Percentiles rank a stretch among this genome's conserved stretches.
Conservation (phyloP, 2,113 vertebrate genomes). For the Ramphastos sulfuratus region DNA sequence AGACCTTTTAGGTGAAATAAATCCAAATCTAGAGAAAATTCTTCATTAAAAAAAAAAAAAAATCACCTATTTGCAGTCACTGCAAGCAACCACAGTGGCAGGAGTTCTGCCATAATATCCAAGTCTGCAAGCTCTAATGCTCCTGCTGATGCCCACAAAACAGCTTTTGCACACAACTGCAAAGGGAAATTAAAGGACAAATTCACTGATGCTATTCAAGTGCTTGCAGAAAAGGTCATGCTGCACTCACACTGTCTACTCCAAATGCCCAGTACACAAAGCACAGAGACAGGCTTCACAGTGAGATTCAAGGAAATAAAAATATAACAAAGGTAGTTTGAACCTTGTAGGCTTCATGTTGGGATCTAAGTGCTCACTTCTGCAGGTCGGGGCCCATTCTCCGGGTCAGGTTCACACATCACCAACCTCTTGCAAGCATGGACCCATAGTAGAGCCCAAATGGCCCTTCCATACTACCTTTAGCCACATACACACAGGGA, state of each 20-base stretch:
- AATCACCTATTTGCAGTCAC: neutral
- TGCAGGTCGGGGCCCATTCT: neutral
- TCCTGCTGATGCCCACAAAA: neutral
- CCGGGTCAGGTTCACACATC: neutral
- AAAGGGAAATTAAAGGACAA: neutral
- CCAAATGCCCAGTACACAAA: neutral
- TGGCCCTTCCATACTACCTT: neutral
- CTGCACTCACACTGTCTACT: neutral
- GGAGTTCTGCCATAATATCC: neutral
- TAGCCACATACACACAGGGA: neutral
- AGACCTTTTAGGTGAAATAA: neutral
- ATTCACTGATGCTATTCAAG: neutral
- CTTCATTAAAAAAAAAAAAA: neutral
- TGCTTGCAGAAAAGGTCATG: neutral
- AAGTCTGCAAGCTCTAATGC: neutral
- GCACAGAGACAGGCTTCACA: rapidly evolving
- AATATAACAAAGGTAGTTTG: neutral
- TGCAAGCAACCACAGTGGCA: neutral
- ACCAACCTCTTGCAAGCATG: rapidly evolving
- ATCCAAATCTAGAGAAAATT: neutral
- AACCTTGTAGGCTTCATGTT: too few relatives aligned
- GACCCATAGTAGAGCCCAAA: neutral
- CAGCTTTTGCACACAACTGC: neutral
- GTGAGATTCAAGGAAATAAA: neutral
- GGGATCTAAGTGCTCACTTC: neutral